These are phyloP conservation scores for Neomonachus schauinslandi DNA, from an alignment of 2,113 vertebrate genomes.

Conservation along the genomic window DNA sequence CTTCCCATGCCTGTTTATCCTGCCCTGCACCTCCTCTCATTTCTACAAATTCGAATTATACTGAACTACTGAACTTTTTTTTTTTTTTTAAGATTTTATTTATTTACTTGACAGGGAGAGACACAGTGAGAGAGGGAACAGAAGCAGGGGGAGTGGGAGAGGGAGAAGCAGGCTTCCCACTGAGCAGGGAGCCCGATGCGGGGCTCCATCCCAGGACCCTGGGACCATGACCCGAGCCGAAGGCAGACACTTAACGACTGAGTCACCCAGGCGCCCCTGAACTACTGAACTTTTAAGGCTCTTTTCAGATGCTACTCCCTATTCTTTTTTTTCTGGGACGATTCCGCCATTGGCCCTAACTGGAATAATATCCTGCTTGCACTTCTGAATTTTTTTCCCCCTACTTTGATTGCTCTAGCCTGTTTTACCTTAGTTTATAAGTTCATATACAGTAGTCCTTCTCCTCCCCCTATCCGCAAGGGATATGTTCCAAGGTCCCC, in stretches of 20 bases:
- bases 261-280: background rate
- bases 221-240: too few species aligned
- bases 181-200: too few species aligned
- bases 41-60: background rate
- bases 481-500: background rate
- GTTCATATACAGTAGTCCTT: background rate
- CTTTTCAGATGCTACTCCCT: background rate
- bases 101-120: too few species aligned
- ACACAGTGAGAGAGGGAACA: too few species aligned
- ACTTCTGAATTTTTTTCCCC: background rate
- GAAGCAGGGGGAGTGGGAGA: too few species aligned
- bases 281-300: background rate
- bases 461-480: background rate
- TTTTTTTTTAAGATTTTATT: too few species aligned
- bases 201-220: too few species aligned
- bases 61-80: background rate
- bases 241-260: too few species aligned
- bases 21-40: background rate
- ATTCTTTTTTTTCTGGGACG: background rate
- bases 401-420: background rate
- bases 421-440: constrained; percentile 19
- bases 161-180: too few species aligned
- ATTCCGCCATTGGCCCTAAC: background rate
- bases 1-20: background rate
- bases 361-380: background rate